phyloP scores from a whole-genome alignment of 2,888 invertebrate species.

The Odontocerum albicorne region DNA sequence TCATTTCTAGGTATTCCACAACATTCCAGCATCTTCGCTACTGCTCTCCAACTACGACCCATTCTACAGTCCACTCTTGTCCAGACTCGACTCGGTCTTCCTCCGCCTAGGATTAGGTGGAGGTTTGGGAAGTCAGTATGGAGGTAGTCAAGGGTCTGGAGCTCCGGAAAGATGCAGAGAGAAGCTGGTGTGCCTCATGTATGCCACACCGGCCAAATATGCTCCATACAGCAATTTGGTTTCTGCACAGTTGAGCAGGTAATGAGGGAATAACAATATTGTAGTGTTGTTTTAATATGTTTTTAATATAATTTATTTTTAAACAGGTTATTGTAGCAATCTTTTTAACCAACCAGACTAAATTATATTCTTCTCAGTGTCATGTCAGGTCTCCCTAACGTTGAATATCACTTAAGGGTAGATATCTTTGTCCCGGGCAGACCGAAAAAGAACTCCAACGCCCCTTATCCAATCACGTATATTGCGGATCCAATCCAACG shows the following conservation, averaged over 20 bases:
- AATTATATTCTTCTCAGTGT: neutral
- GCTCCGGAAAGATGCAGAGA: constrained; percentile 72
- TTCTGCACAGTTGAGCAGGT: constrained; percentile 86
- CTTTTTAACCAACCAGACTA: neutral
- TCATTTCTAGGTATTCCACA: constrained; percentile 70
- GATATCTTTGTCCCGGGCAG: too few relatives aligned
- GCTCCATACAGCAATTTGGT: constrained; percentile 88
- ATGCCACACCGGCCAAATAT: constrained; percentile 83
- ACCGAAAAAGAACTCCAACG: too few relatives aligned
- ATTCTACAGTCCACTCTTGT: constrained; percentile 84
- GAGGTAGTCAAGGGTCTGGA: constrained; percentile 44
- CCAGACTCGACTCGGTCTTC: constrained; percentile 82
- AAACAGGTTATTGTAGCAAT: neutral
- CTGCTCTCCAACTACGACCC: constrained; percentile 86
- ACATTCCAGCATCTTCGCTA: constrained; percentile 80
- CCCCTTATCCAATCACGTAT: too few relatives aligned
- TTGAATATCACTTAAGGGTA: too few relatives aligned
- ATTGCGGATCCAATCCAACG: too few relatives aligned
- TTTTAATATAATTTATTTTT: neutral
- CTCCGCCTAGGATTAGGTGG: constrained; percentile 66
- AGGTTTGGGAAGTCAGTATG: constrained; percentile 46
- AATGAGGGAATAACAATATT: too few relatives aligned
- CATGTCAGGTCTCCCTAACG: neutral
- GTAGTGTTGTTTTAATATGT: too few relatives aligned
- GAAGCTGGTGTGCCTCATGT: constrained; percentile 85